These are phyloP conservation scores for Eupithecia dodoneata DNA, from an alignment of 2,888 invertebrate genomes.

Conservation along the genomic window DNA sequence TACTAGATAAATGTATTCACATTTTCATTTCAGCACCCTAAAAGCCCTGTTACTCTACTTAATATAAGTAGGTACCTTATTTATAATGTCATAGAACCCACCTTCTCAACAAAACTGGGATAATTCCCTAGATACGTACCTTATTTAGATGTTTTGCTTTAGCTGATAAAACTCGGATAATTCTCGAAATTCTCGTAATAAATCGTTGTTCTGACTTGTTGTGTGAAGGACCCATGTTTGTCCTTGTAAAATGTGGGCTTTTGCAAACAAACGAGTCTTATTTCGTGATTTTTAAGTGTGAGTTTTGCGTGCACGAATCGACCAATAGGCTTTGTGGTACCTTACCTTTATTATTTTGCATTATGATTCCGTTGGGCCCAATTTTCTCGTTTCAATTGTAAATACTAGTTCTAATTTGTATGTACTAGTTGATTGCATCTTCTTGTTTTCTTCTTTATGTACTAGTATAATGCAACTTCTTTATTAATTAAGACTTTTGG, in stretches of 20 bases:
- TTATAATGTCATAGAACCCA: conserved; percentile 15
- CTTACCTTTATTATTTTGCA: no score
- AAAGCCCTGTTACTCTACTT: neutral
- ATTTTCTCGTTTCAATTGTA: no score
- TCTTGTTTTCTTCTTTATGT: no score
- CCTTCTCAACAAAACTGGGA: conserved; percentile 41
- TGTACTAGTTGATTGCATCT: no score
- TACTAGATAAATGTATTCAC: neutral
- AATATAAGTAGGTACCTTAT: neutral
- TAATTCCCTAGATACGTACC: conserved; percentile 52
- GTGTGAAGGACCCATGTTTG: conserved; percentile 1
- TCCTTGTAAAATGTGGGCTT: neutral
- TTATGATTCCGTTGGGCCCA: no score
- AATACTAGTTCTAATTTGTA: no score
- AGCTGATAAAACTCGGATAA: conserved; percentile 55
- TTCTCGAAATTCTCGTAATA: conserved; percentile 61
- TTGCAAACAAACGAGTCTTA: neutral
- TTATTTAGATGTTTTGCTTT: conserved; percentile 53
- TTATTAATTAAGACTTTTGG: no score
- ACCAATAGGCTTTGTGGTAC: no score
- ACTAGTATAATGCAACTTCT: no score
- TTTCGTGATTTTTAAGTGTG: neutral
- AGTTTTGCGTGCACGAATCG: no score
- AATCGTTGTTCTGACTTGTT: conserved; percentile 51
- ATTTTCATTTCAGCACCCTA: neutral